Conservation (phyloP, 2,113 vertebrate genomes). For the Aramus guarauna region DNA sequence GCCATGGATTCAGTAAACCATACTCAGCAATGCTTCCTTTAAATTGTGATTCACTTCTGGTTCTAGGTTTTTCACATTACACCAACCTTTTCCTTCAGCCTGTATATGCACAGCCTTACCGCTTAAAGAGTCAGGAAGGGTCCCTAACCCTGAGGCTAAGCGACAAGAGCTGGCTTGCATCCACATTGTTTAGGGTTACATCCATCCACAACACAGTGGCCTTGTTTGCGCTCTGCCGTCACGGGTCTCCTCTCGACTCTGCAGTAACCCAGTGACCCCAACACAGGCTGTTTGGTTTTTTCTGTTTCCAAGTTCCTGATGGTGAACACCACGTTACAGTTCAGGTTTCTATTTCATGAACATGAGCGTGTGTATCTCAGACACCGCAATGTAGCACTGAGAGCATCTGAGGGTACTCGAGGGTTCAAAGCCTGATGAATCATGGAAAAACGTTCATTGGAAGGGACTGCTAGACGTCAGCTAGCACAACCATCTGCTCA, state of each 20-base stretch:
- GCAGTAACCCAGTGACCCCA: background rate
- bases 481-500: background rate
- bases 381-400: accelerated
- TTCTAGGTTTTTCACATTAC: background rate
- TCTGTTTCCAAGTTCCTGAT: background rate
- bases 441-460: background rate
- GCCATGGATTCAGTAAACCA: background rate
- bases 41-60: background rate
- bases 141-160: background rate
- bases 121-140: background rate
- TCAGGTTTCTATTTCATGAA: background rate
- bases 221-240: background rate
- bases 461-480: background rate
- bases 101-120: background rate
- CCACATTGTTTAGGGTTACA: background rate
- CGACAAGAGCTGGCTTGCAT: background rate
- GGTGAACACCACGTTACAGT: accelerated
- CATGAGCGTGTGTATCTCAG: accelerated
- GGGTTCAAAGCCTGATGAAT: background rate
- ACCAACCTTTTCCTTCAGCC: background rate
- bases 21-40: background rate
- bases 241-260: accelerated
- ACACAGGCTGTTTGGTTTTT: background rate
- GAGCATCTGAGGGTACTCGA: background rate
- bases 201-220: background rate